Base-by-base conservation (phyloP, 1,140 invertebrate species). In the Drosophila neocordata region DNA sequence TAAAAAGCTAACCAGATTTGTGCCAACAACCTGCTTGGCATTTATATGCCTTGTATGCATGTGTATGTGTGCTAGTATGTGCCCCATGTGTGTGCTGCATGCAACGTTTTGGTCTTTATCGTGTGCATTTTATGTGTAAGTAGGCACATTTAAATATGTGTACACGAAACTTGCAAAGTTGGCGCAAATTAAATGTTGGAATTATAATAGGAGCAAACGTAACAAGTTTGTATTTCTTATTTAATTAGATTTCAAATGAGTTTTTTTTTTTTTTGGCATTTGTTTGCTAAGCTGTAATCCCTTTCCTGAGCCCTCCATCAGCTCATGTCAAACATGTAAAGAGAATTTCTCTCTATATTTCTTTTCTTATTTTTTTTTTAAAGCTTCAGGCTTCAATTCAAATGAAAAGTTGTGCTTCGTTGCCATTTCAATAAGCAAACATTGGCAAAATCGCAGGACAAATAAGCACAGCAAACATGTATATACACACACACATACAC, bases 351-450 rank as follows among this genome's bases (percentile, higher is more conserved):
- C 13, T 41, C 13, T 41, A 44, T 44, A 18, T 20, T 20, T 18
- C 6, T 44, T 15, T 48, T n/a, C 13, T 38, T n/a, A 4, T 38
- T 38, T 38, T 41, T 53, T 22, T 65, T 44, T 69, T 27, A 60
- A 61, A 68, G 64, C 41, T 48, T 48, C 41, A 60, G 58, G 22
- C 65, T 65, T 52, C 53, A 69, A 62, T 55, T 48, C 52, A 64
- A 76, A 83, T 73, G 60, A 68, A 85, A 84, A 80, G 61, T 69
- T 63, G 48, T 69, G 73, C 61, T 66, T 27, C 53, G 44, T 59
- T 72, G 80, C 64, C 83, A 71, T 77, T 87, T 64, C 78, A 78
- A 81, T 82, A 72, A 80, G 77, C 78, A 85, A 85, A 87, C 78
- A 85, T 78, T 60, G 79, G 70, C 74, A 78, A 70, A 75, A 87